These are phyloP conservation scores for Scaptomyza cyrtandrae DNA, from an alignment of 2,888 invertebrate genomes.

Conservation along the genomic window DNA sequence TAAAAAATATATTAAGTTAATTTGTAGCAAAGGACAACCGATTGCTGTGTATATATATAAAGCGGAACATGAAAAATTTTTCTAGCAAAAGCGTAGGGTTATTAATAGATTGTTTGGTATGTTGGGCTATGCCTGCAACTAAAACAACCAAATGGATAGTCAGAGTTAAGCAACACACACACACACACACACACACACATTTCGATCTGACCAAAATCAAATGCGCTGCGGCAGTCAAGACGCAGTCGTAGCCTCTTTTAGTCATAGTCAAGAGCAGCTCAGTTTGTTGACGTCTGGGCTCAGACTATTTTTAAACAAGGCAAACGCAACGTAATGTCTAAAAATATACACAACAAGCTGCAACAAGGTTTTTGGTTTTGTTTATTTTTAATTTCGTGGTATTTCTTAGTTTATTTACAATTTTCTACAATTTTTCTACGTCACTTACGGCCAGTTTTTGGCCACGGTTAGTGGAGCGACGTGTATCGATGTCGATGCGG, in stretches of 20 bases:
- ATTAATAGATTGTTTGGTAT: conserved; percentile 44
- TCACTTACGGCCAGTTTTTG: conserved; percentile 57
- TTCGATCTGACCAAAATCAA: conserved; percentile 43
- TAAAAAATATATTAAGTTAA: conserved; percentile 21
- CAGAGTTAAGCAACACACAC: background rate
- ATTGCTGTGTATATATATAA: conserved; percentile 21
- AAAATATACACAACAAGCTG: conserved; percentile 64
- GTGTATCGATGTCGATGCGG: conserved; percentile 36
- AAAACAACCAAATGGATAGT: conserved; percentile 23
- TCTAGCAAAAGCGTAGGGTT: conserved; percentile 33
- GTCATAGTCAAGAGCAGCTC: background rate
- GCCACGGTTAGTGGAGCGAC: conserved; percentile 72
- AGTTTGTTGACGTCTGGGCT: conserved; percentile 31
- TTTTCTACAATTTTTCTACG: conserved; percentile 67
- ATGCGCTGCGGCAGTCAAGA: conserved; percentile 31
- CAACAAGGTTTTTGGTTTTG: conserved; percentile 31
- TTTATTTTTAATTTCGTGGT: conserved; percentile 12
- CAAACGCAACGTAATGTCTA: conserved; percentile 71
- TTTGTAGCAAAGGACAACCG: conserved; percentile 3
- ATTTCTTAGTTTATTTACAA: conserved; percentile 14
- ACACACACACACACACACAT: conserved; percentile 4
- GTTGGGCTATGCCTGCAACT: background rate
- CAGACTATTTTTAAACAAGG: conserved; percentile 72
- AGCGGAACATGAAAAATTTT: conserved; percentile 43
- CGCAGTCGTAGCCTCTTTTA: conserved; percentile 35